Conservation (phyloP, 2,113 vertebrate species). For the Drymodes brunneopygia region DNA sequence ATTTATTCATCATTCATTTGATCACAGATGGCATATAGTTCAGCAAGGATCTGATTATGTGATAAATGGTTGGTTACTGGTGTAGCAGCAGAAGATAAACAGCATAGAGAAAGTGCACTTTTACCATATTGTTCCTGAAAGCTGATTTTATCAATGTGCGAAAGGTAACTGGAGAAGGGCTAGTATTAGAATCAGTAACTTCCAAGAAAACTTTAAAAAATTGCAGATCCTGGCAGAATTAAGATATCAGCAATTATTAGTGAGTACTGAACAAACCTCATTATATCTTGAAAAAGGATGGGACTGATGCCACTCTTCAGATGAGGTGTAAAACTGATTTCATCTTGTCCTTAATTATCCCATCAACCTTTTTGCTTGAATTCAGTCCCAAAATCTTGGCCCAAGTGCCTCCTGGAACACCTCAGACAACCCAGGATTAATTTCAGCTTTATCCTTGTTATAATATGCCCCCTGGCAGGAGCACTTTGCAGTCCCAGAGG, state of each 20-base stretch:
- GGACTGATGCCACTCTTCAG: neutral
- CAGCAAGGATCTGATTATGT: conserved; percentile 34
- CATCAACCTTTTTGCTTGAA: neutral
- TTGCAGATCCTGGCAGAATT: neutral
- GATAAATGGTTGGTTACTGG: neutral
- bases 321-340: neutral
- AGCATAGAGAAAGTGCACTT: neutral
- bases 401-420: neutral
- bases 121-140: neutral
- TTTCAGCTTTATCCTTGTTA: neutral
- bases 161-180: neutral
- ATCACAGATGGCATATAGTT: conserved; percentile 43
- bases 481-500: neutral
- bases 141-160: neutral
- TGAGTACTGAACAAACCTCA: neutral
- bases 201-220: neutral
- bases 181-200: neutral
- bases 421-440: neutral
- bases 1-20: conserved; percentile 55
- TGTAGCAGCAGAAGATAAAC: neutral
- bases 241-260: neutral
- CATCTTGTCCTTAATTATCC: neutral
- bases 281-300: neutral
- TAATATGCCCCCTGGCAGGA: neutral
- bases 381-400: neutral